These are phyloP conservation scores for Conops quadrifasciatus DNA, from an alignment of 2,888 invertebrate species.

Conservation along the genomic window DNA sequence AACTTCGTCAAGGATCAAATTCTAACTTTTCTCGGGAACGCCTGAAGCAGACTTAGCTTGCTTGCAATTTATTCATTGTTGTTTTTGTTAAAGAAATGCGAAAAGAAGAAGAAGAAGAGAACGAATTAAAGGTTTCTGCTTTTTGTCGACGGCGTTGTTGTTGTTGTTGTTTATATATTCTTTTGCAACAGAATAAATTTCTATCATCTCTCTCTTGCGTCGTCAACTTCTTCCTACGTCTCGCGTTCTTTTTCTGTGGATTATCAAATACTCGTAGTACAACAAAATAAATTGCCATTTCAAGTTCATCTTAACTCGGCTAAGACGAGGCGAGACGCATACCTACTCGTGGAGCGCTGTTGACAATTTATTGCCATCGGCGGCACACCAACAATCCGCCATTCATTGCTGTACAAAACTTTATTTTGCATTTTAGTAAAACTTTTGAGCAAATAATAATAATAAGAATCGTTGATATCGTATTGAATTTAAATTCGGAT, in stretches of 20 bases:
- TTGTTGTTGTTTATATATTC: neutral
- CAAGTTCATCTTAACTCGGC: slow-evolving; percentile 18
- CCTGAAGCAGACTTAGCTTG: neutral
- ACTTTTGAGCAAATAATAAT: no score
- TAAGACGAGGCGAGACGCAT: slow-evolving; percentile 14
- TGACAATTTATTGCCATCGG: slow-evolving; percentile 25
- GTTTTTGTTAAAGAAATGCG: no score
- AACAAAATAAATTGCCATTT: slow-evolving; percentile 29
- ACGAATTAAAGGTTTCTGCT: no score
- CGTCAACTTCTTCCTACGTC: neutral
- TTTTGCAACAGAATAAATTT: no score
- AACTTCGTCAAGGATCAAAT: slow-evolving; percentile 24
- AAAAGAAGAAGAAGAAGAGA: no score
- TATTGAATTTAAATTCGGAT: no score
- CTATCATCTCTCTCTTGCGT: neutral
- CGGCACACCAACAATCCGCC: neutral
- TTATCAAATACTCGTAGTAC: neutral
- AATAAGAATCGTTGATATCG: no score
- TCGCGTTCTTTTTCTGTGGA: neutral
- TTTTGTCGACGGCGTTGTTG: neutral
- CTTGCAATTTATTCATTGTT: neutral
- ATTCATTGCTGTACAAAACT: neutral
- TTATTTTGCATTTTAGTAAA: neutral
- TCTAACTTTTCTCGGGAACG: slow-evolving; percentile 5
- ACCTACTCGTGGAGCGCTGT: neutral